Base-by-base conservation (phyloP, 2,888 invertebrate species). In the Drosophila trichaetosa region DNA sequence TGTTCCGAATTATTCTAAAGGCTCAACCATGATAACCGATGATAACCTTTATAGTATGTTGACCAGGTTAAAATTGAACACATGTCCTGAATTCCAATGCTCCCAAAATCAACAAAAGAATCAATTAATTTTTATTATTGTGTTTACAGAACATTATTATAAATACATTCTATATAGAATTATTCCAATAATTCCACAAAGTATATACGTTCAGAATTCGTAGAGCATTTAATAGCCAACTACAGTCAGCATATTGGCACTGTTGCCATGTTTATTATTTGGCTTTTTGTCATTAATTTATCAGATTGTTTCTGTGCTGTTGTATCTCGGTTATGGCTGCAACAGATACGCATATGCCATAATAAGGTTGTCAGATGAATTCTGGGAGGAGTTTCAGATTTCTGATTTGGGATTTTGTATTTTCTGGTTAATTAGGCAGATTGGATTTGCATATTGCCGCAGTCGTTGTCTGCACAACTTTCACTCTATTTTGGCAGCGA, bases 401-500 rank as follows among this genome's bases (percentile, higher is more conserved):
- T 54, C 33, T 11, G 38, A 83, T 75, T 66, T 67, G 61, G 73
- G 72, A 80, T 79, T 76, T 80, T 73, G 42, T 62, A 27, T 75
- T 84, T 88, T 88, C 75, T 56, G 61, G 53, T 81, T 73, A 82
- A 83, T 77, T 69, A 57, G 67, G 68, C 71, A 64, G 72, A 80
- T 77, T 70, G 73, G 76, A 87, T 87, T 87, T 87, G 90, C 90
- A 87, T 87, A 90, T 57, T 40, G 62, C 46, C 27, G 29, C 31
- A 67, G 72, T 52, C 62, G 72, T 62, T 61, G 72, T 61, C 64
- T 59, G 73, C 69, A 49, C 75, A 90, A 88, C 87, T 87, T 87
- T 87, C 87, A 87, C 87, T 87, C 75, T 73, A 82, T 87, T 89
- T 87, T 83, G 86, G 89, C 85, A 85, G 85, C 81, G 82, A 46